Evolutionary conservation across 2,797 vertebrate genomes (phyloP).

Genomic region (Rhinoraja longicauda): DNA sequence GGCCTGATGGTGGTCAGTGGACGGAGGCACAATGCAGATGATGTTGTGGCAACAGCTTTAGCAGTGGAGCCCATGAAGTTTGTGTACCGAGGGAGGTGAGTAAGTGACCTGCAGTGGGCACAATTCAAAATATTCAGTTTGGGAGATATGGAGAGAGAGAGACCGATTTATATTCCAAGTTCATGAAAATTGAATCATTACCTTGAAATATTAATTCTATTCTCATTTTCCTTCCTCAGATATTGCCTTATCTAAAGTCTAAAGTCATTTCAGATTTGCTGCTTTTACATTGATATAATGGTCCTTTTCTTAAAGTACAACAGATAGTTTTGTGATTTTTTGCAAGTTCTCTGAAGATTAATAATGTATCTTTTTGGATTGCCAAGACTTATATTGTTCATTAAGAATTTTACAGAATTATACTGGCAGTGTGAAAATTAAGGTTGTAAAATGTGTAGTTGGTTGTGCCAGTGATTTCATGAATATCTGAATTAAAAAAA

Average conservation of each 20-base stretch:
- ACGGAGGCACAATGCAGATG: slow-evolving; percentile 84
- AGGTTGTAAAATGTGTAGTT: not conserved
- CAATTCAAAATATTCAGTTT: not conserved
- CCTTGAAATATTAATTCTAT: no score
- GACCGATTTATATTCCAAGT: no score
- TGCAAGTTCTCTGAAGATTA: not conserved
- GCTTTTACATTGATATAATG: no score
- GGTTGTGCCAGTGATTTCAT: not conserved
- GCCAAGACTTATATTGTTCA: not conserved
- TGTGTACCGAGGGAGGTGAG: slow-evolving; percentile 90
- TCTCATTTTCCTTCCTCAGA: no score
- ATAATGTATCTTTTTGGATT: not conserved
- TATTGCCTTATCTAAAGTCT: no score
- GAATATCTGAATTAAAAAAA: not conserved
- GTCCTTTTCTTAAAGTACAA: not conserved
- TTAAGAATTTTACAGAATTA: not conserved
- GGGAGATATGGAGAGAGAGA: no score
- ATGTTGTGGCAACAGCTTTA: slow-evolving; percentile 84
- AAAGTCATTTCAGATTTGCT: no score
- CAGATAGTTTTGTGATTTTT: not conserved
- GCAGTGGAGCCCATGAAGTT: slow-evolving; percentile 97
- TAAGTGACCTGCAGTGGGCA: not conserved
- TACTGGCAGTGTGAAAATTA: not conserved
- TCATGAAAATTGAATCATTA: no score
- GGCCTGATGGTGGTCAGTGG: slow-evolving; percentile 85